Conservation (phyloP, 2,888 invertebrate species). For the Euzophera pinguis region DNA sequence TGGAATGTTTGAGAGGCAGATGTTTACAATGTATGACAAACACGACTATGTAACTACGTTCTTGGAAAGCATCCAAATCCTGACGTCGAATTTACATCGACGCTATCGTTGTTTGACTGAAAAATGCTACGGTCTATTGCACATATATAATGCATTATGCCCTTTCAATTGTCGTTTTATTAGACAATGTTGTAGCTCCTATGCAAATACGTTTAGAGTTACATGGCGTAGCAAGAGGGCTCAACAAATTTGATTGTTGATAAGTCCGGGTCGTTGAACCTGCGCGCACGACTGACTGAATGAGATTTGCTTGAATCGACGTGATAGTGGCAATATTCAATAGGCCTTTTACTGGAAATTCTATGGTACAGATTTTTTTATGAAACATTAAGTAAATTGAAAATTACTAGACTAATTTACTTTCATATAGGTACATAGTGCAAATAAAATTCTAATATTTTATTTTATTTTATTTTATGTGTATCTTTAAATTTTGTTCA, state of each 20-base stretch:
- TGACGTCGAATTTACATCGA: conserved; percentile 30
- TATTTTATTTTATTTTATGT: too few relatives aligned
- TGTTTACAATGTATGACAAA: conserved; percentile 51
- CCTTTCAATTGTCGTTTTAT: conserved; percentile 23
- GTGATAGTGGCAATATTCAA: conserved; percentile 41
- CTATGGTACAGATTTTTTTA: conserved; percentile 13
- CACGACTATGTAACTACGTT: conserved; percentile 38
- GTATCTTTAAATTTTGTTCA: too few relatives aligned
- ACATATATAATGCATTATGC: conserved; percentile 33
- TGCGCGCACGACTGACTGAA: conserved; percentile 62
- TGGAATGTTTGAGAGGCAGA: conserved; percentile 41
- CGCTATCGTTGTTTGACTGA: conserved; percentile 27
- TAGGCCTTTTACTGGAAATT: conserved; percentile 24
- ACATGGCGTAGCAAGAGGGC: conserved; percentile 36
- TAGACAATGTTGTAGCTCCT: conserved; percentile 35
- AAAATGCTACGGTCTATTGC: conserved; percentile 30
- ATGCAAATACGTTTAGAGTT: conserved; percentile 50
- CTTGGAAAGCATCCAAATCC: conserved; percentile 47
- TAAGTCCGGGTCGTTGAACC: conserved; percentile 69
- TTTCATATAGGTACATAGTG: too few relatives aligned
- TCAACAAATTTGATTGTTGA: conserved; percentile 63
- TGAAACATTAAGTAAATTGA: conserved; percentile 6
- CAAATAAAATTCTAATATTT: too few relatives aligned
- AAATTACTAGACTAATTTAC: conserved; percentile 1
- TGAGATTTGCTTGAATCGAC: conserved; percentile 60